phyloP scores from a whole-genome alignment of 2,797 vertebrate species.

The Argya squamiceps region DNA sequence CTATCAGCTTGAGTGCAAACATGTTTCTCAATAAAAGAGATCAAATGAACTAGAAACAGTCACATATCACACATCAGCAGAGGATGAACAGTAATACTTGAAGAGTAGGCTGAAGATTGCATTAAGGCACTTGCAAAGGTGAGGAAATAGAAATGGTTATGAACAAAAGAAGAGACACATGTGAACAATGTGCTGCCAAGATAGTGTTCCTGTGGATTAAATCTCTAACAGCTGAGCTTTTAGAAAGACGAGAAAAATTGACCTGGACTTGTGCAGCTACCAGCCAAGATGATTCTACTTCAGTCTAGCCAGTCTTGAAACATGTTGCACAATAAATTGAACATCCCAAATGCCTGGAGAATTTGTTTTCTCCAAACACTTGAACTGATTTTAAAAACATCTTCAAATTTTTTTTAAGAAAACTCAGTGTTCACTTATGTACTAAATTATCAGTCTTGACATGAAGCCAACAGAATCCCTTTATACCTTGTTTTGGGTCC shows the following conservation, averaged over 20 bases:
- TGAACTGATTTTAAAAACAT: background rate
- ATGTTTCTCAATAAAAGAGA: background rate
- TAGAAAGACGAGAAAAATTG: background rate
- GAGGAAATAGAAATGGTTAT: conserved; percentile 24
- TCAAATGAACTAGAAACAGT: background rate
- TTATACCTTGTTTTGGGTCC: background rate
- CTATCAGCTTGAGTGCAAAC: background rate
- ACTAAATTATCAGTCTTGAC: background rate
- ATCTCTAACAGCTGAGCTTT: background rate
- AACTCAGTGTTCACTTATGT: background rate
- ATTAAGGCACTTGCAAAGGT: background rate
- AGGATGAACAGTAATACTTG: background rate
- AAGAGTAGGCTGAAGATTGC: background rate
- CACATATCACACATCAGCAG: background rate
- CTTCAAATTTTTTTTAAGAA: background rate
- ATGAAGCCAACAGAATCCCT: background rate
- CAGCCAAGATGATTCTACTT: background rate
- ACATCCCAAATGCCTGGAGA: background rate
- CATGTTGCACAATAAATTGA: background rate
- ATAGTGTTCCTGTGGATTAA: background rate
- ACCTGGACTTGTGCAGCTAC: background rate
- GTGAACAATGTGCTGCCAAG: background rate
- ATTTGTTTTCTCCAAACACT: background rate
- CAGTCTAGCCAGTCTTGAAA: background rate
- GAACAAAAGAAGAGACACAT: background rate